These are phyloP conservation scores for Hydropotes inermis DNA, from an alignment of 2,113 vertebrate species.

Conservation along the genomic window DNA sequence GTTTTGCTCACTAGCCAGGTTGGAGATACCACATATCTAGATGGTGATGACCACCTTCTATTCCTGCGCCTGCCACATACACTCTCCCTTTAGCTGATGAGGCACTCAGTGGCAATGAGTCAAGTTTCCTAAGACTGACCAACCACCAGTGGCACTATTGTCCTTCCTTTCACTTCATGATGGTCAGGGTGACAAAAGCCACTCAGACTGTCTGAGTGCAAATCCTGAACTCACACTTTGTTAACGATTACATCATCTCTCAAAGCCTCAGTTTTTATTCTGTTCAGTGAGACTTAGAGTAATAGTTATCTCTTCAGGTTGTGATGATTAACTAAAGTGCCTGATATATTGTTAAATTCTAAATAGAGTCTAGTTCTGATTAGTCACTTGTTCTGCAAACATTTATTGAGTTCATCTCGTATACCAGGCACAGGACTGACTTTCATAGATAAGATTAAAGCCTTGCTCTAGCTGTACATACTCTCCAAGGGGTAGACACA, in stretches of 20 bases:
- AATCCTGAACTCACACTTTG: background rate
- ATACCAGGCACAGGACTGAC: background rate
- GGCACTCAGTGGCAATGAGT: background rate
- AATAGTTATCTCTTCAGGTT: background rate
- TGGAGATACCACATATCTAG: background rate
- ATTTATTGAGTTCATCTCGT: background rate
- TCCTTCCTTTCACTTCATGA: background rate
- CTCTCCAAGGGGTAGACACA: background rate
- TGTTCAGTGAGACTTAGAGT: background rate
- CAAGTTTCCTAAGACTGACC: background rate
- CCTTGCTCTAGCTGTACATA: background rate
- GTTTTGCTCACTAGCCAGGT: background rate
- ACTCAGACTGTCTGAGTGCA: background rate
- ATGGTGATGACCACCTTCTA: background rate
- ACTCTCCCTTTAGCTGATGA: background rate
- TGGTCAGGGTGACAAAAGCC: background rate
- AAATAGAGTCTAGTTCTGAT: background rate
- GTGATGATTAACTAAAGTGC: background rate
- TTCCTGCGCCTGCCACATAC: background rate
- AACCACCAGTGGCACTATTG: background rate
- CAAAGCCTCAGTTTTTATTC: background rate
- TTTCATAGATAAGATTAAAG: background rate
- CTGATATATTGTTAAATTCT: background rate
- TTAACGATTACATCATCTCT: background rate
- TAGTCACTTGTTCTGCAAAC: background rate